A percentile compares a stretch with the other conserved stretches of the same genome.
Evolutionary conservation across 2,797 vertebrate genomes (phyloP).

Genomic region (Microctenopoma steveboyesi): DNA sequence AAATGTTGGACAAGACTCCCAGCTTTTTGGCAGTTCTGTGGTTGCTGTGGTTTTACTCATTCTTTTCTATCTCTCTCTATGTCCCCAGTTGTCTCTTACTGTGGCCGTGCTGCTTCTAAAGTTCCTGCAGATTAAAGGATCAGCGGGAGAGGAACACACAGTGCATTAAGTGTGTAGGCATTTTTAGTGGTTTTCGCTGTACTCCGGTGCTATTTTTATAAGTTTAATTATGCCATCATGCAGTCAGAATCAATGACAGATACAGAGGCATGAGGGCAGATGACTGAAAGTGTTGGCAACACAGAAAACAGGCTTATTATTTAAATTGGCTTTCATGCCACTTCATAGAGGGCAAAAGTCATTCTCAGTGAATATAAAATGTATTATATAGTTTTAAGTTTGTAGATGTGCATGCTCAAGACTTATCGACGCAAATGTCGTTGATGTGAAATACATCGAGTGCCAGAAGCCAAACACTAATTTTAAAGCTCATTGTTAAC

Average conservation of each 20-base stretch:
- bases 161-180: constrained; percentile 54
- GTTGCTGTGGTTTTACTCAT: constrained; percentile 66
- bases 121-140: constrained; percentile 53
- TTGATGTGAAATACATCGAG: constrained; percentile 28
- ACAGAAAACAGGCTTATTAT: constrained; percentile 22
- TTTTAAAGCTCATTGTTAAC: constrained; percentile 6
- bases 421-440: constrained; percentile 22
- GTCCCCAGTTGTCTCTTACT: constrained; percentile 34
- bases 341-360: constrained; percentile 37
- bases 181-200: constrained; percentile 57
- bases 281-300: constrained; percentile 41
- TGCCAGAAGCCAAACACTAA: constrained; percentile 12
- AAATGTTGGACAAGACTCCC: constrained; percentile 57
- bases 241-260: constrained; percentile 62
- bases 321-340: constrained; percentile 30
- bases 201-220: constrained; percentile 63
- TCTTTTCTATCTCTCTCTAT: constrained; percentile 22
- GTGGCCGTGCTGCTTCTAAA: constrained; percentile 40
- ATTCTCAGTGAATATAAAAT: constrained; percentile 20
- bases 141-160: constrained; percentile 61
- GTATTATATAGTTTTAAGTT: constrained; percentile 28
- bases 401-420: constrained; percentile 18
- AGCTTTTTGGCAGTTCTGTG: constrained; percentile 65
- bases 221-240: constrained; percentile 62
- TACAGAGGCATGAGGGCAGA: constrained; percentile 29